Percentiles rank a stretch among this genome's conserved stretches.
Conservation (phyloP, 2,113 vertebrate species). For the Tragulus kanchil region DNA sequence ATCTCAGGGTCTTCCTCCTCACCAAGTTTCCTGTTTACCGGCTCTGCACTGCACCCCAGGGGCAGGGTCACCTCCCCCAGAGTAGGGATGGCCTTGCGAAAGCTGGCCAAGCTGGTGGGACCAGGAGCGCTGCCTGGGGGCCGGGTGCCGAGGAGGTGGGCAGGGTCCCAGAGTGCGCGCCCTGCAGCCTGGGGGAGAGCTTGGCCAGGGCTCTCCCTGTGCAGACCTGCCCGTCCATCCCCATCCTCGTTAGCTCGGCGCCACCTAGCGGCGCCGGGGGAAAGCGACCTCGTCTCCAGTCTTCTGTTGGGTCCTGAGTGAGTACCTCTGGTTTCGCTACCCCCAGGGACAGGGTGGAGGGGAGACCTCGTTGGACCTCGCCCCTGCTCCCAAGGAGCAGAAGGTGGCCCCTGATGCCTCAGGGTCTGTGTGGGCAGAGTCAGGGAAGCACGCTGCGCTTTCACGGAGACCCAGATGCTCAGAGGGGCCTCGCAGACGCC, state of each 20-base stretch:
- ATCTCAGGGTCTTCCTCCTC: background rate
- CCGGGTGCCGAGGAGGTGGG: background rate
- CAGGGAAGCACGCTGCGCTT: background rate
- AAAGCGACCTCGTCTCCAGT: background rate
- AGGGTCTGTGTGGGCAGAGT: too few species aligned
- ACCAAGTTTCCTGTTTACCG: background rate
- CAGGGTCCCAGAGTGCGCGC: too few species aligned
- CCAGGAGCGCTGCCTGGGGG: background rate
- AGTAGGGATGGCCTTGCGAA: background rate
- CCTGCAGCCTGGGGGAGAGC: background rate
- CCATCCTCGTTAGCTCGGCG: conserved; percentile 41
- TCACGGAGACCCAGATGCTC: background rate
- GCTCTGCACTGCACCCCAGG: background rate
- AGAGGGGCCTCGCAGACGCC: background rate
- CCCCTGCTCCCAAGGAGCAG: background rate
- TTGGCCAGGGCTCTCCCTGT: rapidly evolving
- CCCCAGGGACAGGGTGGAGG: background rate
- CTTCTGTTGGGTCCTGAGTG: rapidly evolving
- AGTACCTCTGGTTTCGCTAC: rapidly evolving
- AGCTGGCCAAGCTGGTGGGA: background rate
- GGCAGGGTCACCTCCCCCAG: background rate
- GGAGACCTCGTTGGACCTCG: rapidly evolving
- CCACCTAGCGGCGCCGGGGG: conserved; percentile 65
- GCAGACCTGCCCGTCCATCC: rapidly evolving
- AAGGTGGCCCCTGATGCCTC: background rate